Evolutionary conservation across 1,140 invertebrate species (phyloP).

Genomic region (Drosophila ironensis): DNA sequence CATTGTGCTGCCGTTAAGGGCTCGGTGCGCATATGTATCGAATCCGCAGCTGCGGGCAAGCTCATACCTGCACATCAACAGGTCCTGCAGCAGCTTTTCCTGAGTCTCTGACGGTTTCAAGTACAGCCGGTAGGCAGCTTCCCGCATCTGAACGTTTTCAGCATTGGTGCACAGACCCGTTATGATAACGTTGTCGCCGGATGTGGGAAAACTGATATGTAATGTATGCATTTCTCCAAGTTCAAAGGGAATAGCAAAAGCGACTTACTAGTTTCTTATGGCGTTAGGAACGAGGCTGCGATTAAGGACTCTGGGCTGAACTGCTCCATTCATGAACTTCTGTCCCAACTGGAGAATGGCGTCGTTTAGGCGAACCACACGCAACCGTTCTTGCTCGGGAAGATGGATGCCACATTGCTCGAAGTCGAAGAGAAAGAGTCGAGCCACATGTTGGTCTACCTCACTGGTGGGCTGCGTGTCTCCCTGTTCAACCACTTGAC

Average conservation of each 20-base stretch:
- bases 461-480: slow-evolving; percentile 87
- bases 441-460: slow-evolving; percentile 92
- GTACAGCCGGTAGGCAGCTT: slow-evolving; percentile 94
- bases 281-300: slow-evolving; percentile 87
- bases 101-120: slow-evolving; percentile 91
- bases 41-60: slow-evolving; percentile 95
- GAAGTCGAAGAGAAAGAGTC: slow-evolving; percentile 97
- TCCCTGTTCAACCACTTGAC: slow-evolving; percentile 86
- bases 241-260: background rate
- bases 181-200: slow-evolving; percentile 89
- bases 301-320: slow-evolving; percentile 86
- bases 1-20: slow-evolving; percentile 93
- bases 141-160: slow-evolving; percentile 89
- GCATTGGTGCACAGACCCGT: slow-evolving; percentile 92
- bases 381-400: slow-evolving; percentile 87
- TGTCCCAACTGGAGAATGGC: slow-evolving; percentile 91
- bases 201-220: slow-evolving; percentile 87
- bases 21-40: slow-evolving; percentile 92
- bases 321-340: slow-evolving; percentile 90
- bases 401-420: slow-evolving; percentile 98
- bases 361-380: slow-evolving; percentile 93
- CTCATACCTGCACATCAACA: slow-evolving; percentile 88
- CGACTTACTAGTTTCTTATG: slow-evolving; percentile 89
- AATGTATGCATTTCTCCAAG: background rate
- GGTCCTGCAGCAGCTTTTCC: slow-evolving; percentile 87